Evolutionary conservation across 2,113 vertebrate species (phyloP).

Genomic region (Hystrix cristata): DNA sequence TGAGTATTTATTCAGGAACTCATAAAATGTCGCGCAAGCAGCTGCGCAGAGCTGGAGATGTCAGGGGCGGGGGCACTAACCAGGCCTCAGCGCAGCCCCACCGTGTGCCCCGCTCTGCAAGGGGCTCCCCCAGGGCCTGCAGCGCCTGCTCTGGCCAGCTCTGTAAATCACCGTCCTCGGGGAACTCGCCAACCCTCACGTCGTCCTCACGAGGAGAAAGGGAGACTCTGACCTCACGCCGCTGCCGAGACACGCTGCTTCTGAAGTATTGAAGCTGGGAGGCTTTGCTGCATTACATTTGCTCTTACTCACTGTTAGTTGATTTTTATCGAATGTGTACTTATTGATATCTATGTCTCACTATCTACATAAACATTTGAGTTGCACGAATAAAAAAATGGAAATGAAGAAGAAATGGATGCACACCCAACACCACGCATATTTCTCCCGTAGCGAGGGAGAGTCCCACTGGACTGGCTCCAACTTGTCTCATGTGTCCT

Average conservation of each 20-base stretch:
- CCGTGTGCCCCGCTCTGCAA: not conserved
- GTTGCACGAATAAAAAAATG: not conserved
- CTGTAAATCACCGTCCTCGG: not conserved
- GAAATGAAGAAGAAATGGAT: not conserved
- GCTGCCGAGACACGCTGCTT: not conserved
- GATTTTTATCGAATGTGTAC: not conserved
- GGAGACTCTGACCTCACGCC: accelerated
- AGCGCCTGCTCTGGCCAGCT: not conserved
- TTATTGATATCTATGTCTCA: not conserved
- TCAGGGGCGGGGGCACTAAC: conserved; percentile 5
- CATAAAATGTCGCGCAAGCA: not conserved
- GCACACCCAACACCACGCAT: accelerated
- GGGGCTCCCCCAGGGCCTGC: not conserved
- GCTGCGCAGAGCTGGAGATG: not conserved
- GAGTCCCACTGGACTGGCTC: accelerated
- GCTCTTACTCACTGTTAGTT: not conserved
- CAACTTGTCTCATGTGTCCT: accelerated
- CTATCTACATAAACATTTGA: not conserved
- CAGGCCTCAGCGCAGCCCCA: not conserved
- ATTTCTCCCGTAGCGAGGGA: accelerated
- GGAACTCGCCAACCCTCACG: not conserved
- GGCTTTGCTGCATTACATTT: too few relatives aligned
- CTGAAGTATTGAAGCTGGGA: not conserved
- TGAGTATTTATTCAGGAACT: not conserved
- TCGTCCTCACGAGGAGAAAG: not conserved